phyloP scores from a whole-genome alignment of 2,797 vertebrate genomes.

The Hozukius guyotensis region DNA sequence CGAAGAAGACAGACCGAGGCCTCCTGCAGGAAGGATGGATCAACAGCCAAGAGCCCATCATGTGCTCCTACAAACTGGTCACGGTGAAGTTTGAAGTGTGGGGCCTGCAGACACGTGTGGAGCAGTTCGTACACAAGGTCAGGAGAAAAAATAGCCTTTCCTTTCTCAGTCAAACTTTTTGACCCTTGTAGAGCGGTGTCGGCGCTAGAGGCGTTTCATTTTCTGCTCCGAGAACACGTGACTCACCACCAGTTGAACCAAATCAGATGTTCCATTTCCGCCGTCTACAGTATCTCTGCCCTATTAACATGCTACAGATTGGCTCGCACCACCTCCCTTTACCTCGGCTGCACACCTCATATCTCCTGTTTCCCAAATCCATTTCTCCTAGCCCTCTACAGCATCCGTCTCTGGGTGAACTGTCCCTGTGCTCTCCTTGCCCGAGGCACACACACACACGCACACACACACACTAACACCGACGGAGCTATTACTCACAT shows the following conservation, averaged over 20 bases:
- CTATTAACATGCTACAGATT: conserved; percentile 19
- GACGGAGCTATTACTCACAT: conserved; percentile 49
- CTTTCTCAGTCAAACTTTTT: conserved; percentile 1
- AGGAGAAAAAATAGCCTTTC: not conserved
- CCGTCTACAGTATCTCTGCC: conserved; percentile 26
- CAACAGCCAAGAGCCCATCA: conserved; percentile 81
- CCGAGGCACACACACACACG: conserved; percentile 23
- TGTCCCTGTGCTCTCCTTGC: conserved; percentile 49
- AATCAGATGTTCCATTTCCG: conserved; percentile 14
- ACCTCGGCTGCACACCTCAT: conserved; percentile 13
- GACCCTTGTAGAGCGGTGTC: not conserved
- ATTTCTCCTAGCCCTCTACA: conserved; percentile 23
- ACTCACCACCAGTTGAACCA: not conserved
- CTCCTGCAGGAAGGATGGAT: conserved; percentile 86
- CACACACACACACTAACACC: conserved; percentile 28
- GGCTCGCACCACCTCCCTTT: not conserved
- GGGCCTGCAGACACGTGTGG: conserved; percentile 89
- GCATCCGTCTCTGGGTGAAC: conserved; percentile 42
- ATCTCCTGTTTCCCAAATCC: conserved; percentile 41
- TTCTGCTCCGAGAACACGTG: conserved; percentile 19
- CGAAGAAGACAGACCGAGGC: conserved; percentile 84
- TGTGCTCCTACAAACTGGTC: conserved; percentile 92
- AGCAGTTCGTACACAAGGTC: conserved; percentile 91
- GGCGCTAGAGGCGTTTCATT: conserved; percentile 4
- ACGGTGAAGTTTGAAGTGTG: conserved; percentile 91